A percentile compares a stretch with the other conserved stretches of the same genome.
Conservation (phyloP, 2,113 vertebrate species). For the Eolophus roseicapilla region DNA sequence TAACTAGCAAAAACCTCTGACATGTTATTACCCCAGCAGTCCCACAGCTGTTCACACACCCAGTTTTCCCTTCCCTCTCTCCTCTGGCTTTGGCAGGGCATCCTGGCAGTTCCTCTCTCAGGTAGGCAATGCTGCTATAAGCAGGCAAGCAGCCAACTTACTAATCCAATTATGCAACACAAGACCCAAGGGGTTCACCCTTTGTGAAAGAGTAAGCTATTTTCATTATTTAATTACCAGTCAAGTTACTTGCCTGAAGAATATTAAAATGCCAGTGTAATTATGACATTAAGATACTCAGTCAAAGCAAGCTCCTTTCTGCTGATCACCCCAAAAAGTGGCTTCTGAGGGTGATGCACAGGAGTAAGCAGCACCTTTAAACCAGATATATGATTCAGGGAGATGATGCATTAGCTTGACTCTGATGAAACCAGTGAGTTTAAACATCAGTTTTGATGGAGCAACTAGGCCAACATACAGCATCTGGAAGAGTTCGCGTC, state of each 20-base stretch:
- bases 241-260: background rate
- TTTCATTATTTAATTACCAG: background rate
- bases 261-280: background rate
- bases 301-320: background rate
- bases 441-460: background rate
- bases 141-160: background rate
- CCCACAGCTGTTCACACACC: fast-evolving
- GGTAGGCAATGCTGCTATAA: background rate
- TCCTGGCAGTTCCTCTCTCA: background rate
- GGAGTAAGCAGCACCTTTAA: background rate
- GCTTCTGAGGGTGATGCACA: background rate
- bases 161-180: background rate
- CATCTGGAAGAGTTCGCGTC: fast-evolving
- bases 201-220: background rate
- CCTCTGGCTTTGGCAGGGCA: background rate
- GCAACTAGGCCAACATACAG: background rate
- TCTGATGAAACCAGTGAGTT: background rate
- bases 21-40: background rate
- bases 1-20: background rate
- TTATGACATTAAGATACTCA: background rate
- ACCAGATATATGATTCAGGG: background rate
- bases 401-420: background rate
- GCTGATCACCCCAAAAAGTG: background rate
- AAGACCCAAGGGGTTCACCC: background rate
- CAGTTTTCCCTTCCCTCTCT: background rate